Evolutionary conservation across 1,140 invertebrate genomes (phyloP), one percentile per base, ranked within the genome.

Genomic region (Cephus cinctus): DNA sequence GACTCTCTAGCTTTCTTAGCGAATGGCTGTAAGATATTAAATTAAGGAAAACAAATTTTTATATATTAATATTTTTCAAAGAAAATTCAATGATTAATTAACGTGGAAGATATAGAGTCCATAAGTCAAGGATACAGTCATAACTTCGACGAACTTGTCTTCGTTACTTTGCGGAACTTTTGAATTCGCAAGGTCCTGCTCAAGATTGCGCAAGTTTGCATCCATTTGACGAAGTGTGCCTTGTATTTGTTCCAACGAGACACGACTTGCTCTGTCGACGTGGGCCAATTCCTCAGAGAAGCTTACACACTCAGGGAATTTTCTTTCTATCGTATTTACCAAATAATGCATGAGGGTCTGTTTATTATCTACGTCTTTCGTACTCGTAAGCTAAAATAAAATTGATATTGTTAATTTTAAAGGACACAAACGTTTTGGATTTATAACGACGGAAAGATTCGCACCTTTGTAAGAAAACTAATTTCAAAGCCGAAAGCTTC

Each of bases 401-500:
- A n/a, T n/a, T n/a, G n/a, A n/a, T n/a, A n/a, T n/a, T n/a, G n/a
- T n/a, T n/a, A n/a, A n/a, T n/a, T n/a, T n/a, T n/a, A n/a, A n/a
- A n/a, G n/a, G n/a, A n/a, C n/a, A n/a, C n/a, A n/a, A n/a, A n/a
- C n/a, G n/a, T n/a, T n/a, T n/a, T n/a, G n/a, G n/a, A n/a, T n/a
- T n/a, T n/a, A 44, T 19, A 44, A 23, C 51, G 14, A 43, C 8
- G 40, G 34, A 34, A n/a, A 19, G 21, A 57, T 59, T 50, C 14
- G 15, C 18, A 95, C 88, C 81, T 98, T 98, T 0, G 94, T 89
- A 2, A 99, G 79, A 71, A 93, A 98, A 67, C 86, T 95, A 45
- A 98, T 96, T 74, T 99, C 95, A 75, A 98, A 99, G 4, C 93
- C 97, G 62, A 94, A 89, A 2, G 94, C 93, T 59, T 93, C 89